Evolutionary conservation across 2,888 invertebrate genomes (phyloP).

Genomic region (Melieria crassipennis): DNA sequence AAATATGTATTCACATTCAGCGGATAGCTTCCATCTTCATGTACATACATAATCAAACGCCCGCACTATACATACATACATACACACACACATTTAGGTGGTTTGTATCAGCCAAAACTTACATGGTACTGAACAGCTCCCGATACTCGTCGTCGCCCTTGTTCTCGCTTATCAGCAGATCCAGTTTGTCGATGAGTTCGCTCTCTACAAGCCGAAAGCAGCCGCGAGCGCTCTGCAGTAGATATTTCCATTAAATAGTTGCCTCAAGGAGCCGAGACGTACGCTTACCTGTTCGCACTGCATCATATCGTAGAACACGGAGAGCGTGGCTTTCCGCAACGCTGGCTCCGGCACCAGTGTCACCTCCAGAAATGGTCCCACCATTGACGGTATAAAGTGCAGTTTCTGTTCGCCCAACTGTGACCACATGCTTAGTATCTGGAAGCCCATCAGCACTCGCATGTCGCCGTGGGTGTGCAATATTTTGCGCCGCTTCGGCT

Average conservation of each 20-base stretch:
- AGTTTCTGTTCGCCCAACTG: slow-evolving; percentile 88
- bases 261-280: neutral
- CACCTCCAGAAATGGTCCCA: slow-evolving; percentile 92
- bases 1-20: slow-evolving; percentile 38
- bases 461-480: slow-evolving; percentile 86
- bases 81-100: slow-evolving; percentile 7
- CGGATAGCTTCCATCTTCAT: no score
- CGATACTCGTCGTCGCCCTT: slow-evolving; percentile 94
- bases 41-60: no score
- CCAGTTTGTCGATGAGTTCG: slow-evolving; percentile 92
- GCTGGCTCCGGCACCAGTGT: slow-evolving; percentile 89
- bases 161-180: slow-evolving; percentile 90
- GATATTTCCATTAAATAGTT: neutral
- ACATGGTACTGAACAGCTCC: slow-evolving; percentile 95
- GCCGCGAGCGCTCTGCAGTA: slow-evolving; percentile 72
- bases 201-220: slow-evolving; percentile 92
- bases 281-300: slow-evolving; percentile 79
- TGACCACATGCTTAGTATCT: slow-evolving; percentile 92
- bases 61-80: slow-evolving; percentile 5
- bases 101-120: slow-evolving; percentile 68
- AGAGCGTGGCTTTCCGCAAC: slow-evolving; percentile 86
- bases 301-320: slow-evolving; percentile 96
- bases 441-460: slow-evolving; percentile 92
- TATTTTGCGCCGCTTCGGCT: slow-evolving; percentile 80
- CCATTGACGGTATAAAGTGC: slow-evolving; percentile 91